phyloP scores from a whole-genome alignment of 2,797 vertebrate species.

The Gymnodraco acuticeps region DNA sequence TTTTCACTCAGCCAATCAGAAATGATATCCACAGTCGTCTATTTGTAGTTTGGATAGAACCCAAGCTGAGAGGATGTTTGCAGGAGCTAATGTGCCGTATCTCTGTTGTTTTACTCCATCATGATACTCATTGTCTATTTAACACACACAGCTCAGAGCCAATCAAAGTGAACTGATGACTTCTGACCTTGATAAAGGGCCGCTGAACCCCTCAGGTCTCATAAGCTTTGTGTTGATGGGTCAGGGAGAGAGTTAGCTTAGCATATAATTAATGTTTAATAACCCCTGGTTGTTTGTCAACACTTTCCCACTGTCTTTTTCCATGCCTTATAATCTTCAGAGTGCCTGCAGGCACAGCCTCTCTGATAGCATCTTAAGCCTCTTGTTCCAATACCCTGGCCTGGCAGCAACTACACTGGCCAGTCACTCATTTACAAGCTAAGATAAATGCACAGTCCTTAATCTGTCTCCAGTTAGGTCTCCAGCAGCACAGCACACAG shows the following conservation, averaged over 20 bases:
- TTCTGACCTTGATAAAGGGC: slow-evolving; percentile 86
- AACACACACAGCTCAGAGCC: slow-evolving; percentile 60
- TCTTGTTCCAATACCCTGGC: slow-evolving; percentile 87
- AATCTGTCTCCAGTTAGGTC: slow-evolving; percentile 83
- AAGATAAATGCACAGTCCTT: slow-evolving; percentile 86
- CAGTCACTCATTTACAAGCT: slow-evolving; percentile 88
- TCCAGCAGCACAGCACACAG: slow-evolving; percentile 61
- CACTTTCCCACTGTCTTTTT: slow-evolving; percentile 80
- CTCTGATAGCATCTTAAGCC: slow-evolving; percentile 88
- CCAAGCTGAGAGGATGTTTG: not conserved
- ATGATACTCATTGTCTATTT: slow-evolving; percentile 65
- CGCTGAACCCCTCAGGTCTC: slow-evolving; percentile 79
- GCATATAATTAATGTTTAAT: slow-evolving; percentile 89
- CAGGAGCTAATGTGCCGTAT: slow-evolving; percentile 1
- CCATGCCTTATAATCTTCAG: slow-evolving; percentile 84
- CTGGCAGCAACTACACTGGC: slow-evolving; percentile 84
- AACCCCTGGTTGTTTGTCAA: slow-evolving; percentile 89
- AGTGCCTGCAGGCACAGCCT: slow-evolving; percentile 84
- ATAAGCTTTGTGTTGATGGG: slow-evolving; percentile 80
- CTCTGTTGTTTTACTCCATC: slow-evolving; percentile 29
- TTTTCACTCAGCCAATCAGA: not conserved
- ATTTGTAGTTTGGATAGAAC: slow-evolving; percentile 3
- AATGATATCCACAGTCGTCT: not conserved
- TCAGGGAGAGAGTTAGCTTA: slow-evolving; percentile 84
- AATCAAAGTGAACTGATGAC: slow-evolving; percentile 79